Base-by-base conservation (phyloP, 2,888 invertebrate species). In the Catocala fraxini region DNA sequence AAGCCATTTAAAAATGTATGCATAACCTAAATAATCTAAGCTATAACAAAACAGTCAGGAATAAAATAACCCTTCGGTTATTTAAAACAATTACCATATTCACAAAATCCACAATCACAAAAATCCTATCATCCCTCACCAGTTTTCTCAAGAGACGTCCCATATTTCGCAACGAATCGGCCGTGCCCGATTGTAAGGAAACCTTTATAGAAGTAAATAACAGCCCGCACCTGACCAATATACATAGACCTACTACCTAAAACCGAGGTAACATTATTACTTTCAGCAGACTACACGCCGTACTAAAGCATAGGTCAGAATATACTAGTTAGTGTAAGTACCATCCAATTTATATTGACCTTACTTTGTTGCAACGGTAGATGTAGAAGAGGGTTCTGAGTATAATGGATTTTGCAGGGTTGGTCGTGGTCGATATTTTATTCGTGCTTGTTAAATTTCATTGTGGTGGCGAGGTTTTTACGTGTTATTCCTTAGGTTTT, bases 361-460 rank as follows among this genome's bases (percentile, higher is more conserved):
- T 60, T 42, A n/a, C 39, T 13, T 43, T 46, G 6, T 12, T 12
- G n/a, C 33, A 51, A 60, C 65, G 10, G 56, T 69, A 64, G 53
- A 56, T 56, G 35, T 34, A 57, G 52, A 35, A 25, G 60, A 35
- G 60, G 72, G 51, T 73, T 25, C 79, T 65, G 54, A 42, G 39
- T 76, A 62, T 35, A 63, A 42, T 84, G 83, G 89, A 62, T 58
- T 12, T 42, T 76, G 80, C 85, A 83, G 82, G 79, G 82, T 77
- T 80, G 83, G 75, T 81, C 81, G 81, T 86, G 88, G 85, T 88
- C 89, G 87, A 91, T 91, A 91, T 91, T 90, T 89, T 90, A 90
- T 89, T 88, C 88, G 71, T 87, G 87, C 89, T 90, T 89, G 90
- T 91, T 91, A 91, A 89, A 89, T 83, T 86, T 86, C 83, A 89